These are phyloP conservation scores for Arrhamphus sclerolepis DNA, from an alignment of 2,797 vertebrate species.

Conservation along the genomic window DNA sequence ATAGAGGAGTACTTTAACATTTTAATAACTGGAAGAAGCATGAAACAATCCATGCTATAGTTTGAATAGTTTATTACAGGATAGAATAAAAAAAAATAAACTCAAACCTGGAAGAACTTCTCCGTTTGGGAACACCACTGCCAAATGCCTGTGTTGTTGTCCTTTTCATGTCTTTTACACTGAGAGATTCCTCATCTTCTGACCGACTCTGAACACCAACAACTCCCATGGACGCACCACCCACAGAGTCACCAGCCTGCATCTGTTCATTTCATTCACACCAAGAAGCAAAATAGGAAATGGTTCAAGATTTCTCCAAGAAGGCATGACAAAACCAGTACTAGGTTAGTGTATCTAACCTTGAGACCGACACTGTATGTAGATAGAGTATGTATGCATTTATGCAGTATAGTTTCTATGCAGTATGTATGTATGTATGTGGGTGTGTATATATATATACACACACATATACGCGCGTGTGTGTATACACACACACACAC, in stretches of 20 bases:
- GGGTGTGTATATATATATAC: too few relatives aligned
- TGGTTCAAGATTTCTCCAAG: neutral
- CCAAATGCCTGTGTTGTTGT: slow-evolving; percentile 86
- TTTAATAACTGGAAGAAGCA: neutral
- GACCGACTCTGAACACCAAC: slow-evolving; percentile 87
- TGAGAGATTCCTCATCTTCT: slow-evolving; percentile 90
- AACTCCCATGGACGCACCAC: slow-evolving; percentile 82
- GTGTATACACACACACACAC: too few relatives aligned
- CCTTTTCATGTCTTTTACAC: slow-evolving; percentile 86
- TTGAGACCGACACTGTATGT: too few relatives aligned
- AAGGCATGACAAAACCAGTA: neutral
- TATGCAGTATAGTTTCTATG: too few relatives aligned
- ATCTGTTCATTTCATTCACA: slow-evolving; percentile 64
- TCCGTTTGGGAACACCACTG: slow-evolving; percentile 89
- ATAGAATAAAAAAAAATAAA: neutral
- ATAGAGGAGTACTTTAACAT: neutral
- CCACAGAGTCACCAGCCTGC: slow-evolving; percentile 77
- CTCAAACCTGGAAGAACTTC: slow-evolving; percentile 93
- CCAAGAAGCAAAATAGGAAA: slow-evolving; percentile 1
- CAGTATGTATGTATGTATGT: too few relatives aligned
- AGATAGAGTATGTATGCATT: too few relatives aligned
- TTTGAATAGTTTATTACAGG: neutral
- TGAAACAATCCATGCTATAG: neutral
- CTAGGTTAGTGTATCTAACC: too few relatives aligned
- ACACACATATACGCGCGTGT: too few relatives aligned